Evolutionary conservation across 2,113 vertebrate genomes (phyloP).

Genomic region (Erinaceus europaeus): DNA sequence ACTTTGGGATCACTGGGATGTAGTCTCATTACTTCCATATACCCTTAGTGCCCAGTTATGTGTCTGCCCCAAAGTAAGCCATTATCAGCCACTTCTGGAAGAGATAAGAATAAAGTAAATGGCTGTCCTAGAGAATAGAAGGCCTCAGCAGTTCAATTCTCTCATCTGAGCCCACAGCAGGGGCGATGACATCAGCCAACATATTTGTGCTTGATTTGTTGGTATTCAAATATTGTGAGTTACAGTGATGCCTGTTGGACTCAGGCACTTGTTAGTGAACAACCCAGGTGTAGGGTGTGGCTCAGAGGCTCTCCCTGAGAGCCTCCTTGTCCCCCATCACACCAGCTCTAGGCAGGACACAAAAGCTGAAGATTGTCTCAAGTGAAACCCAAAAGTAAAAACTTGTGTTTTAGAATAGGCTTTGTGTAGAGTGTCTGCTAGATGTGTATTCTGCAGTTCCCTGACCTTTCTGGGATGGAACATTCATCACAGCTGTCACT

Average conservation of each 20-base stretch:
- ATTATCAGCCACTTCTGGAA: not conserved
- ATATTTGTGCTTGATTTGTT: accelerated
- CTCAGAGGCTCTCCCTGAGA: not conserved
- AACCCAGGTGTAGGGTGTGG: not conserved
- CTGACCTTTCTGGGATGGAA: conserved; percentile 81
- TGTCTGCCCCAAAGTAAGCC: not conserved
- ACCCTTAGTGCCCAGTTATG: not conserved
- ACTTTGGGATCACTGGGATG: no score
- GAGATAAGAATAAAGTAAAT: not conserved
- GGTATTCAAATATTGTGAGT: not conserved
- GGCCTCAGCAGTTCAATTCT: not conserved
- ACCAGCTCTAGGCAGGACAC: conserved; percentile 8
- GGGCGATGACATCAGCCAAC: accelerated
- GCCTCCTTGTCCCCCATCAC: not conserved
- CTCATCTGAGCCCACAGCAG: no score
- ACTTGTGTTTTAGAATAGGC: conserved; percentile 72
- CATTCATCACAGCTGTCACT: conserved; percentile 81
- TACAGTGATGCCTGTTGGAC: not conserved
- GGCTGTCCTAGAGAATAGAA: not conserved
- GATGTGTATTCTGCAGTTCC: conserved; percentile 76
- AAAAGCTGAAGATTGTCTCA: conserved; percentile 62
- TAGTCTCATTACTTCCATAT: not conserved
- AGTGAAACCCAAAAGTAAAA: conserved; percentile 79
- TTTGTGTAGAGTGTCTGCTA: conserved; percentile 70
- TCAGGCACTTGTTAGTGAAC: not conserved